Evolutionary conservation across 2,113 vertebrate genomes (phyloP).

Genomic region (Ceyx melanurus): DNA sequence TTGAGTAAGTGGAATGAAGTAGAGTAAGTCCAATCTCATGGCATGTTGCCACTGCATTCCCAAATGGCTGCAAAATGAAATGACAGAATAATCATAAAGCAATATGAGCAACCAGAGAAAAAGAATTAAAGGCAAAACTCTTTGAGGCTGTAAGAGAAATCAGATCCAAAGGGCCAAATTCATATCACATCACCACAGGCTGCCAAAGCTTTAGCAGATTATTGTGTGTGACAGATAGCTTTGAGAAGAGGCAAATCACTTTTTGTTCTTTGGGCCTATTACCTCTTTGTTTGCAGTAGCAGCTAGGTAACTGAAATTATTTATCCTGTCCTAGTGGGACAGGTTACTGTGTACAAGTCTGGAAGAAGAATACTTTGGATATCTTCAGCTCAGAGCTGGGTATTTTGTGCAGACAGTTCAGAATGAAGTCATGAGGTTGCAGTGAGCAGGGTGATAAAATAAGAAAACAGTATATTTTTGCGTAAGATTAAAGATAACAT

Average conservation of each 20-base stretch:
- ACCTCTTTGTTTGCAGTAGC: not conserved
- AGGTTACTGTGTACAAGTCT: not conserved
- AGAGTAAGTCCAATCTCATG: not conserved
- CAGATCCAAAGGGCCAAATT: conserved; percentile 8
- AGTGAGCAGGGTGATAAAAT: not conserved
- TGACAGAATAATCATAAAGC: not conserved
- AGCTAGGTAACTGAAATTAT: not conserved
- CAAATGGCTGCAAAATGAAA: conserved; percentile 9
- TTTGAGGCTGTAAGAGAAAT: not conserved
- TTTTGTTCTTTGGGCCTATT: not conserved
- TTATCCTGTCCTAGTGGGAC: not conserved
- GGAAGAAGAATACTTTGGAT: conserved; percentile 10
- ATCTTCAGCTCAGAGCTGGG: not conserved
- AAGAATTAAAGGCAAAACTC: conserved; percentile 7
- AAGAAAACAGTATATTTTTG: not conserved
- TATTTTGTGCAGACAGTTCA: not conserved
- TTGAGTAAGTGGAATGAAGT: conserved; percentile 3
- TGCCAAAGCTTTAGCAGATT: not conserved
- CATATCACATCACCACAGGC: not conserved
- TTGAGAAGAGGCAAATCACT: not conserved
- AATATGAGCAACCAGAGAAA: not conserved
- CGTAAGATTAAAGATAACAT: not conserved
- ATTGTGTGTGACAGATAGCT: not conserved
- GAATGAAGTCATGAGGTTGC: not conserved
- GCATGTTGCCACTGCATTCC: not conserved